Evolutionary conservation across 2,113 vertebrate species (phyloP), one percentile per base, ranked within the genome.

Genomic region (Esox niger): DNA sequence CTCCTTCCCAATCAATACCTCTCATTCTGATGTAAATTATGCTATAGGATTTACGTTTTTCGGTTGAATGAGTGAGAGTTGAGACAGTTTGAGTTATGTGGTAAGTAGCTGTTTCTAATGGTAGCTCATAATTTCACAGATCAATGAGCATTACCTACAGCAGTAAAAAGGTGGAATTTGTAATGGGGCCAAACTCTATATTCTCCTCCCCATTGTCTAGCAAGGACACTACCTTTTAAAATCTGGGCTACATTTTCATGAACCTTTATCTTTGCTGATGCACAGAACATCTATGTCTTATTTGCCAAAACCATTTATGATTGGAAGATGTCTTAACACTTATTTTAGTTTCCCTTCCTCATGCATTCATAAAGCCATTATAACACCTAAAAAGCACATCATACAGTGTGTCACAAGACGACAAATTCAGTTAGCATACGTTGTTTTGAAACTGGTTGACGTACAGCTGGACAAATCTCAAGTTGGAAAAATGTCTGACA

Each of bases 101-200:
- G 68, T 68, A 72, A 72, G 60, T 70, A 70, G 68, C 68, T 49
- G 73, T 86, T 87, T 87, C 78, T 86, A 88, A 88, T 79, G 79
- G 86, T 75, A 61, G 76, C 83, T 85, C 86, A 88, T 90, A 83
- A 90, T 91, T 91, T 90, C 86, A 87, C 84, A 89, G 86, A 89
- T 89, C 89, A 89, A 87, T 88, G 86, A 85, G 79, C 87, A 89
- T 89, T 84, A 89, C 85, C 84, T 85, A 80, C 80, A 71, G 85
- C 68, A 55, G 71, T 80, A 71, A 84, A 81, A 82, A 79, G 43
- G 68, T 75, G 74, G 79, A 79, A 78, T 82, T 82, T 81, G 81
- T 87, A 84, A 85, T 75, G 30, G 70, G 47, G 83, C 86, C 82
- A 87, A 83, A 88, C 80, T 88, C 85, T 86, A 87, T 87, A 88